phyloP scores from a whole-genome alignment of 2,888 invertebrate genomes.

The Cetonia aurata region DNA sequence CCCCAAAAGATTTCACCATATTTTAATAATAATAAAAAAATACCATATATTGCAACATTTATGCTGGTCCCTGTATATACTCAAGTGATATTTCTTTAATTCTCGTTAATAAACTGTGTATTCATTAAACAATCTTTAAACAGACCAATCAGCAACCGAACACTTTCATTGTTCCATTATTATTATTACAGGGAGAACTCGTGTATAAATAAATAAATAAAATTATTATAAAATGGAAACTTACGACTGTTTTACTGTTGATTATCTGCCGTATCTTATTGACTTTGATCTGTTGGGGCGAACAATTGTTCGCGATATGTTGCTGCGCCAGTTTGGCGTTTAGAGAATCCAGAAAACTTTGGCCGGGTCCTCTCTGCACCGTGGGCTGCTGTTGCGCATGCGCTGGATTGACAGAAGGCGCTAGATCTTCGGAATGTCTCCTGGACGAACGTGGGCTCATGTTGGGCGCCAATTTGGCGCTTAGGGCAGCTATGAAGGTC shows the following conservation, averaged over 20 bases:
- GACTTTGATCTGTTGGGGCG: slow-evolving; percentile 71
- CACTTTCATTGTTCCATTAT: too few species aligned
- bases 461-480: slow-evolving; percentile 77
- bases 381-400: slow-evolving; percentile 64
- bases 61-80: too few species aligned
- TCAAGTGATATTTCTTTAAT: too few species aligned
- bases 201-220: not conserved
- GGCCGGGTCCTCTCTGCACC: slow-evolving; percentile 67
- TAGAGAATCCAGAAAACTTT: slow-evolving; percentile 82
- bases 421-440: slow-evolving; percentile 67
- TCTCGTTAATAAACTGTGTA: too few species aligned
- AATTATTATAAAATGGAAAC: slow-evolving; percentile 45
- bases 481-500: slow-evolving; percentile 78
- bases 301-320: slow-evolving; percentile 66
- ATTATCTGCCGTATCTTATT: slow-evolving; percentile 80
- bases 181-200: too few species aligned
- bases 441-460: slow-evolving; percentile 71
- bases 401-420: slow-evolving; percentile 48
- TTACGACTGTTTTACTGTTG: slow-evolving; percentile 78
- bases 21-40: too few species aligned
- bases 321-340: slow-evolving; percentile 83
- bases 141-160: too few species aligned
- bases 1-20: too few species aligned
- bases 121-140: too few species aligned
- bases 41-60: too few species aligned